These are phyloP conservation scores for Teleiodes luculella DNA, from an alignment of 2,888 invertebrate genomes.

Conservation along the genomic window DNA sequence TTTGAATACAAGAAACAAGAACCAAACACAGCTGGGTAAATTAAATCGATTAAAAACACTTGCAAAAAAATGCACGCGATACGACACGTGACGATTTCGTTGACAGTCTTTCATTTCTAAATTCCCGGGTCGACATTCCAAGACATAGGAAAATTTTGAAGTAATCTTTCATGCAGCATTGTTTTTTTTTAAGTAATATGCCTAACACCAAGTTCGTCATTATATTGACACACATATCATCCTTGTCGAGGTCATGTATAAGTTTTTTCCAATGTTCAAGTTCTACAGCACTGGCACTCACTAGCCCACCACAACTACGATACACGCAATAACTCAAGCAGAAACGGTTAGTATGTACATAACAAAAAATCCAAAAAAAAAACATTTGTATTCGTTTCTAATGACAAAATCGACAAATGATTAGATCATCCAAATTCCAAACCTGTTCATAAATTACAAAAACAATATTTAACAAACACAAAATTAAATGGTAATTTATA, in stretches of 20 bases:
- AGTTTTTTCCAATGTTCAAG: constrained; percentile 1
- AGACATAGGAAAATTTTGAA: background rate
- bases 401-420: background rate
- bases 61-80: no score
- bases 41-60: background rate
- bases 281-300: background rate
- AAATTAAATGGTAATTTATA: background rate
- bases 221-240: background rate
- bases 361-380: background rate
- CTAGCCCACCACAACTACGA: background rate
- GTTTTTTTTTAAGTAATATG: background rate
- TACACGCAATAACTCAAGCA: no score
- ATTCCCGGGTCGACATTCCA: background rate
- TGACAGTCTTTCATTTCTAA: no score
- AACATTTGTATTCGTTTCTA: background rate
- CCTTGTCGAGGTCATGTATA: constrained; percentile 6
- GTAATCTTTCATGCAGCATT: background rate
- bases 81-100: no score
- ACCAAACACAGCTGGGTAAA: no score
- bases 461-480: background rate
- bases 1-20: no score
- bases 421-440: constrained; percentile 1
- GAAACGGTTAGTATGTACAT: background rate
- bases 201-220: background rate
- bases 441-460: background rate